phyloP scores from a whole-genome alignment of 2,113 vertebrate genomes.

The Colossoma macropomum region DNA sequence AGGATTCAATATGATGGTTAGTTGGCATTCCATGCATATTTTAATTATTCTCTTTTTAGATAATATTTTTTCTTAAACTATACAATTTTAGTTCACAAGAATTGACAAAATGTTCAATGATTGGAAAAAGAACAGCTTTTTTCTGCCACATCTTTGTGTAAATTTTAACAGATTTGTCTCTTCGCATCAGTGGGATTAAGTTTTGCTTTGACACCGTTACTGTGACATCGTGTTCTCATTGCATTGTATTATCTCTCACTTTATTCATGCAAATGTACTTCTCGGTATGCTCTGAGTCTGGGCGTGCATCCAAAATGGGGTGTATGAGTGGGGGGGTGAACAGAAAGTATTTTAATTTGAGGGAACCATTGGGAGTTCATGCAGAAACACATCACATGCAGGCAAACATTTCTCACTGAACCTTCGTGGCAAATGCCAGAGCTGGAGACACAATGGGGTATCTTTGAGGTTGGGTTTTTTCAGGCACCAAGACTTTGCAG shows the following conservation, averaged over 20 bases:
- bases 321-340: not conserved
- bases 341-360: constrained; percentile 55
- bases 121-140: not conserved
- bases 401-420: constrained; percentile 20
- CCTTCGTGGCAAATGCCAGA: constrained; percentile 12
- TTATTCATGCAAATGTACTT: constrained; percentile 46
- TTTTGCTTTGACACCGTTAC: constrained; percentile 15
- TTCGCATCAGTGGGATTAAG: not conserved
- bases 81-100: not conserved
- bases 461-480: not conserved
- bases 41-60: not conserved
- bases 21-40: too few species aligned
- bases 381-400: constrained; percentile 37
- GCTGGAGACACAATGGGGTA: constrained; percentile 10
- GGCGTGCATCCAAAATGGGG: constrained; percentile 44
- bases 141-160: not conserved
- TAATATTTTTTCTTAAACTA: not conserved
- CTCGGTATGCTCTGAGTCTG: constrained; percentile 34
- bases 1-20: too few species aligned
- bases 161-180: not conserved
- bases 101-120: not conserved
- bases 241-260: constrained; percentile 25
- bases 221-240: constrained; percentile 29
- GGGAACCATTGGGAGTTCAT: constrained; percentile 30
- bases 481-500: not conserved